Conservation (phyloP, 2,797 vertebrate genomes). For the Halcyon smyrnensis region DNA sequence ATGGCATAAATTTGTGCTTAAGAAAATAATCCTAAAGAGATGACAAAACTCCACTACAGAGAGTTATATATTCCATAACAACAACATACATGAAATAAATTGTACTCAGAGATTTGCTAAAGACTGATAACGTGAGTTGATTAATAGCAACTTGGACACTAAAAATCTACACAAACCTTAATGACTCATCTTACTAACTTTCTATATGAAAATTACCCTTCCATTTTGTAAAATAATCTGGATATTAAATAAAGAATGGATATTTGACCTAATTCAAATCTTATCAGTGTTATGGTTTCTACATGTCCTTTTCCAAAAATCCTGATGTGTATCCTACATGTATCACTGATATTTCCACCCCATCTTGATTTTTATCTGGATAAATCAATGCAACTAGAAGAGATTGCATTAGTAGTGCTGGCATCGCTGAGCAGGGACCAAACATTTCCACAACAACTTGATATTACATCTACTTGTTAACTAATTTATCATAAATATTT, state of each 20-base stretch:
- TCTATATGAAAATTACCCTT: not conserved
- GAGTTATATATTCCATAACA: not conserved
- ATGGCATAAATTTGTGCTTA: not conserved
- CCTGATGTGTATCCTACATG: not conserved
- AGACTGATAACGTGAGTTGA: not conserved
- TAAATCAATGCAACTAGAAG: not conserved
- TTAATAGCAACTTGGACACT: not conserved
- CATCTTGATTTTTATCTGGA: not conserved
- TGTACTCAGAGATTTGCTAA: not conserved
- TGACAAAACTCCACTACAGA: not conserved
- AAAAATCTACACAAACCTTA: not conserved
- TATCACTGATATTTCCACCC: not conserved
- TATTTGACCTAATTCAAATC: not conserved
- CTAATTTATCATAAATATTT: conserved; percentile 64
- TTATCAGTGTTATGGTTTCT: not conserved
- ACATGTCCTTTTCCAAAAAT: not conserved
- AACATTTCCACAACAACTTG: conserved; percentile 66
- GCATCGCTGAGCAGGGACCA: not conserved
- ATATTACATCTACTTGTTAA: conserved; percentile 53
- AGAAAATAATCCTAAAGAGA: not conserved
- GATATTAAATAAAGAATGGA: not conserved
- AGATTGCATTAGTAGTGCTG: not conserved
- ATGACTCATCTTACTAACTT: not conserved
- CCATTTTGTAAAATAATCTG: not conserved
- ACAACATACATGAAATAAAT: not conserved